Percentiles rank a stretch among this genome's conserved stretches.
Evolutionary conservation across 2,113 vertebrate species (phyloP).

Genomic region (Oryctolagus cuniculus): DNA sequence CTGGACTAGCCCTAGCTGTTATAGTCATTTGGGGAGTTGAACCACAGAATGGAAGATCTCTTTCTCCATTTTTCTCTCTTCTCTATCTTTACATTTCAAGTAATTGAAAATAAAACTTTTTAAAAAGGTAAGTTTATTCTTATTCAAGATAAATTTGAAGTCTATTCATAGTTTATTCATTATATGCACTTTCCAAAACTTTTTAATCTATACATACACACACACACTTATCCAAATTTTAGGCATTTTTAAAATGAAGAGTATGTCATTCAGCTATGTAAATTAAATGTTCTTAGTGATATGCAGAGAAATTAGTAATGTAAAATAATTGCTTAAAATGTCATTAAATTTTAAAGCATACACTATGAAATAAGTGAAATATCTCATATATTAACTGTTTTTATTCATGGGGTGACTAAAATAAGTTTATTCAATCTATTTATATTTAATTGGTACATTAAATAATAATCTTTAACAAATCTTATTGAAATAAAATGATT

Average conservation of each 20-base stretch:
- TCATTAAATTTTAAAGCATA: not conserved
- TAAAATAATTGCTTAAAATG: not conserved
- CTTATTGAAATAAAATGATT: not conserved
- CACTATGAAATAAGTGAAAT: not conserved
- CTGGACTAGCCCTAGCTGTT: too few species aligned
- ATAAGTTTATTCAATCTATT: not conserved
- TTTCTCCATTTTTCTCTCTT: too few species aligned
- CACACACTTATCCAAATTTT: not conserved
- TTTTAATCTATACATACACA: too few species aligned
- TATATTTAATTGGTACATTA: not conserved
- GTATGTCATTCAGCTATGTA: not conserved
- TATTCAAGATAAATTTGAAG: too few species aligned
- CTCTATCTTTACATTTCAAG: too few species aligned
- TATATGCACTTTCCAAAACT: too few species aligned
- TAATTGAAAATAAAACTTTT: too few species aligned
- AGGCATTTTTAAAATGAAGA: not conserved
- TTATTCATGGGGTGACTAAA: not conserved
- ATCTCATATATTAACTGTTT: not conserved
- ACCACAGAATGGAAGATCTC: too few species aligned
- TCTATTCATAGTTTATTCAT: too few species aligned
- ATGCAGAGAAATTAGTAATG: not conserved
- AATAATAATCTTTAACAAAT: too few species aligned
- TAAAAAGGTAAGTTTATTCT: too few species aligned
- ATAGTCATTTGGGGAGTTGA: too few species aligned
- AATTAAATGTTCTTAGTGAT: not conserved